Evolutionary conservation across 2,888 invertebrate genomes (phyloP).

Genomic region (Dichetophora obliterata): DNA sequence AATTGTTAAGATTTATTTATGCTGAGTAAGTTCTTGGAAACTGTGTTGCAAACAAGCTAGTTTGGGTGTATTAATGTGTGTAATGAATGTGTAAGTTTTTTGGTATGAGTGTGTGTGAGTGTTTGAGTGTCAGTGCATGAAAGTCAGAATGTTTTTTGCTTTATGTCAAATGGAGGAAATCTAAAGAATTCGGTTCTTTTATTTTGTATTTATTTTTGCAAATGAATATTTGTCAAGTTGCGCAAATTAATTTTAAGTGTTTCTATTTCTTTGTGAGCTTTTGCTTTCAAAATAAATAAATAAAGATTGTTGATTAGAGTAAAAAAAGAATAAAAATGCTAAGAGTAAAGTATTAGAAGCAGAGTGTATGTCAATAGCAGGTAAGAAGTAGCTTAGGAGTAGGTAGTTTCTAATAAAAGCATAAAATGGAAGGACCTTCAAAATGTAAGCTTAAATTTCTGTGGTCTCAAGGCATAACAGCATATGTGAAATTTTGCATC

Average conservation of each 20-base stretch:
- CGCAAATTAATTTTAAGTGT: conserved; percentile 17
- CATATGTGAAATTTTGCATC: too few relatives aligned
- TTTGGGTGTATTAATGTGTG: neutral
- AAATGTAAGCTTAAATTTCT: too few relatives aligned
- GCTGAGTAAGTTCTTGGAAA: too few relatives aligned
- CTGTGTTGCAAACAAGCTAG: too few relatives aligned
- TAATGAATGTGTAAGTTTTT: neutral
- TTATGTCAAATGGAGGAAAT: neutral
- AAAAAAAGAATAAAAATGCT: neutral
- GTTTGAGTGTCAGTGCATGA: neutral
- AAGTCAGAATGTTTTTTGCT: too few relatives aligned
- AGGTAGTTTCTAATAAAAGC: too few relatives aligned
- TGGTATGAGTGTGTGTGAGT: neutral
- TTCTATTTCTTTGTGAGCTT: neutral
- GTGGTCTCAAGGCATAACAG: too few relatives aligned
- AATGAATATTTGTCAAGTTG: conserved; percentile 31
- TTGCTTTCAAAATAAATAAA: neutral
- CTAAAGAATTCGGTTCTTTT: neutral
- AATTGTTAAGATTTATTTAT: conserved; percentile 3
- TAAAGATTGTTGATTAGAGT: neutral
- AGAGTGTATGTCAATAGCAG: too few relatives aligned
- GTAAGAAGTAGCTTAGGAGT: too few relatives aligned
- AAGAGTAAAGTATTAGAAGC: too few relatives aligned
- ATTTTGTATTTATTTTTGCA: conserved; percentile 25
- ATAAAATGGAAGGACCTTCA: too few relatives aligned